Base-by-base conservation (phyloP, 2,113 vertebrate genomes). In the Alligator mississippiensis region DNA sequence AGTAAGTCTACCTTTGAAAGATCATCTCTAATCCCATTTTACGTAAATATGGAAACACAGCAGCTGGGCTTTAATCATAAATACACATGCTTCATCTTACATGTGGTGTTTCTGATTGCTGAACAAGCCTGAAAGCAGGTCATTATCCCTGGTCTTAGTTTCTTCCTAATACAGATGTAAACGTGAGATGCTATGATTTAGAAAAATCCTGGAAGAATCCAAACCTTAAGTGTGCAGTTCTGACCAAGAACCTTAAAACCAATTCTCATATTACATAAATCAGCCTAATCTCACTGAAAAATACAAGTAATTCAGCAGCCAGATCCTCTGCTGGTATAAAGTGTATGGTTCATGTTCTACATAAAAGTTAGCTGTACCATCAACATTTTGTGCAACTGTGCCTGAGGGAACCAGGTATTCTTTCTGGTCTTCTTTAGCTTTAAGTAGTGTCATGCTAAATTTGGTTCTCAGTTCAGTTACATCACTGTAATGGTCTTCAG, bases 331-430 rank as follows among this genome's bases (percentile, higher is more conserved):
- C 9, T 59, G 22, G 38, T 1, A 1, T 1, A 84, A 47, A 47
- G 6, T 9, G 6, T 27, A 34, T 21, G 83, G 34, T 28, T 3
- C 3, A 5, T 0, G 1, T 8, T 16, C 1, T 30, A 3, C n/a
- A 3, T 11, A 1, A 13, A 82, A 78, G 6, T 4, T 5, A 2
- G 5, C 57, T 54, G 5, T 19, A 5, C 5, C 54, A 15, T 7
- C 3, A 68, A 64, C 16, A 70, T 68, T 78, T 58, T 79, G 24
- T 13, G 3, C 87, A 4, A 21, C 2, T 5, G 24, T 10, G 2
- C 27, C 74, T 0, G 63, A 13, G 4, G 6, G 7, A 86, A 24
- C 19, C 63, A 12, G 6, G 47, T 47, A 47, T 47, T 13, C 14
- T 85, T 60, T 64, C 5, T 58, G 12, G 66, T 19, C 1, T 79